phyloP scores from a whole-genome alignment of 2,888 invertebrate genomes.

The Mythimna impura region DNA sequence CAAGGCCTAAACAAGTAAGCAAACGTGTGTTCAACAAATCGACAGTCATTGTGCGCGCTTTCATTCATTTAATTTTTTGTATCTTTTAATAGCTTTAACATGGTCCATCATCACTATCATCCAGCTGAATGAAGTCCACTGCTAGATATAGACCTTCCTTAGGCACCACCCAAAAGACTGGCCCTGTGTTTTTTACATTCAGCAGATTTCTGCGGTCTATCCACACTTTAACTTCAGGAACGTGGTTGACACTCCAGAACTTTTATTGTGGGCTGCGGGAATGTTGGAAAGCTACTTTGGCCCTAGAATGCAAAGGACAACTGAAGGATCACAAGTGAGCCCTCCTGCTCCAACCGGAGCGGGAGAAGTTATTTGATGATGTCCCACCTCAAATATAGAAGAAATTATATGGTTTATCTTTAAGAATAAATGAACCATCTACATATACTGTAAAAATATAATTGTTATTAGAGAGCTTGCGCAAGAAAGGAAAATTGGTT shows the following conservation, averaged over 20 bases:
- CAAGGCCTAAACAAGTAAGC: background rate
- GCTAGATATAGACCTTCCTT: background rate
- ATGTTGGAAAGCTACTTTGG: too few species aligned
- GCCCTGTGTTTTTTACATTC: background rate
- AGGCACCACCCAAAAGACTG: background rate
- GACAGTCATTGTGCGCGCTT: slow-evolving; percentile 8
- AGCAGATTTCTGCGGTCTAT: background rate
- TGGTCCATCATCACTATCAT: background rate
- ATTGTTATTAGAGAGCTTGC: background rate
- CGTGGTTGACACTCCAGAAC: too few species aligned
- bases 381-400: too few species aligned
- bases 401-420: background rate
- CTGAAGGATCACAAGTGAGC: too few species aligned
- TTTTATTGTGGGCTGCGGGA: background rate
- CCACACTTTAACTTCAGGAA: background rate
- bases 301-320: too few species aligned
- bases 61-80: slow-evolving; percentile 9
- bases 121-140: background rate
- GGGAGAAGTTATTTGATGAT: too few species aligned
- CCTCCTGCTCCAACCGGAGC: too few species aligned
- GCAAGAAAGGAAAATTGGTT: background rate
- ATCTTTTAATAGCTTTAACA: background rate
- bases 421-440: background rate
- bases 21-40: background rate
- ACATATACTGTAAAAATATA: background rate